These are phyloP conservation scores for Chloroclystis v-ata DNA, from an alignment of 2,888 invertebrate genomes.

Conservation along the genomic window DNA sequence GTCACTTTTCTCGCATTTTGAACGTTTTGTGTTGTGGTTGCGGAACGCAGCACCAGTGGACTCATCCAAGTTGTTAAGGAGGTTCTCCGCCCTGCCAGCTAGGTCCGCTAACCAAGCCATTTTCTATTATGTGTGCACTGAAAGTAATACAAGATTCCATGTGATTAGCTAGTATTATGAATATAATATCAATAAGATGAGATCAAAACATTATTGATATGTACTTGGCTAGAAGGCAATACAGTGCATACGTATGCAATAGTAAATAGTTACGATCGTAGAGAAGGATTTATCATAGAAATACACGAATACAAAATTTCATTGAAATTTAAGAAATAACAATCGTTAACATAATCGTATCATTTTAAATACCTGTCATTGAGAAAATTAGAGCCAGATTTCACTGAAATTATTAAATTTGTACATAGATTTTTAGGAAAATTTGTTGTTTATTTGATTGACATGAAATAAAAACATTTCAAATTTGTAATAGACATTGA, in stretches of 20 bases:
- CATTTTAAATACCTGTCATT: slow-evolving; percentile 20
- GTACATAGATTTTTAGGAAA: slow-evolving; percentile 15
- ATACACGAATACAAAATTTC: too few relatives aligned
- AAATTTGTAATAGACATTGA: too few relatives aligned
- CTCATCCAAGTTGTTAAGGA: slow-evolving; percentile 86
- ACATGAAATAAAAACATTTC: too few relatives aligned
- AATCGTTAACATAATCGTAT: too few relatives aligned
- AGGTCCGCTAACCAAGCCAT: slow-evolving; percentile 87
- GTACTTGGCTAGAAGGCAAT: not conserved
- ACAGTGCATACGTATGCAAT: too few relatives aligned
- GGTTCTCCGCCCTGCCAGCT: slow-evolving; percentile 85
- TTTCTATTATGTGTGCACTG: slow-evolving; percentile 37
- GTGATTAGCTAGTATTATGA: too few relatives aligned
- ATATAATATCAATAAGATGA: too few relatives aligned
- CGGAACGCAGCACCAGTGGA: slow-evolving; percentile 83
- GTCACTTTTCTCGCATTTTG: slow-evolving; percentile 39
- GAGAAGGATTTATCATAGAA: too few relatives aligned
- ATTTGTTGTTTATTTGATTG: too few relatives aligned
- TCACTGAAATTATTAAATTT: slow-evolving; percentile 8
- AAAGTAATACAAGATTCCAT: not conserved
- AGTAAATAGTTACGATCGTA: too few relatives aligned
- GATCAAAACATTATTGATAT: not conserved
- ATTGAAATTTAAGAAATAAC: too few relatives aligned
- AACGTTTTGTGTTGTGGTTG: slow-evolving; percentile 47
- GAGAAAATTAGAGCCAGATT: slow-evolving; percentile 17